Percentiles rank a stretch among this genome's conserved stretches.
Conservation (phyloP, 2,888 invertebrate genomes). For the Lasiommata megera region DNA sequence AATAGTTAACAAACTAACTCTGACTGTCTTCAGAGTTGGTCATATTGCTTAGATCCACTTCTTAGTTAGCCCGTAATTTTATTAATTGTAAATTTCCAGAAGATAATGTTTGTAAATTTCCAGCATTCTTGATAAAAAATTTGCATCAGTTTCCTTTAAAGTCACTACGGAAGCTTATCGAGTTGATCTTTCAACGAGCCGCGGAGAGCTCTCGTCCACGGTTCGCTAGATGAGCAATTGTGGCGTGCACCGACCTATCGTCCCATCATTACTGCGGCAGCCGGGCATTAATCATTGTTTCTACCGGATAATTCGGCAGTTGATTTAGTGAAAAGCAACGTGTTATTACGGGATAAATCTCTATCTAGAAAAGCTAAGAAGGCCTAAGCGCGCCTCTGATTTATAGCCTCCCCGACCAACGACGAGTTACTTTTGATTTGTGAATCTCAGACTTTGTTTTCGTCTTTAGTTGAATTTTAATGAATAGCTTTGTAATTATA, state of each 20-base stretch:
- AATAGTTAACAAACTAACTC: too few relatives aligned
- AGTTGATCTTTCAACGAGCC: conserved; percentile 25
- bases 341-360: conserved; percentile 81
- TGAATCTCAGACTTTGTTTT: conserved; percentile 67
- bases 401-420: conserved; percentile 68
- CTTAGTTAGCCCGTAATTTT: too few relatives aligned
- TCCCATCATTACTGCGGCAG: conserved; percentile 69
- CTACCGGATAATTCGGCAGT: conserved; percentile 81
- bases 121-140: background rate
- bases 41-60: too few relatives aligned
- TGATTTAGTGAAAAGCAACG: conserved; percentile 80
- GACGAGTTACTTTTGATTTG: conserved; percentile 73
- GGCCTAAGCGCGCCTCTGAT: conserved; percentile 77
- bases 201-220: conserved; percentile 14
- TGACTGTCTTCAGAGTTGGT: too few relatives aligned
- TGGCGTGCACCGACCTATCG: conserved; percentile 34
- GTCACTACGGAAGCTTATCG: conserved; percentile 20
- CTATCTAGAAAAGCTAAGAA: conserved; percentile 82
- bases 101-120: background rate
- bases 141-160: conserved; percentile 2
- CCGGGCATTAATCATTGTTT: conserved; percentile 75
- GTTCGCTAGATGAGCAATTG: conserved; percentile 28
- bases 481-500: conserved; percentile 76
- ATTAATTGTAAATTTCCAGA: background rate
- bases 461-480: conserved; percentile 78